Percentiles rank a stretch among this genome's conserved stretches.
phyloP scores from a whole-genome alignment of 2,113 vertebrate species.

The Monopterus albus region DNA sequence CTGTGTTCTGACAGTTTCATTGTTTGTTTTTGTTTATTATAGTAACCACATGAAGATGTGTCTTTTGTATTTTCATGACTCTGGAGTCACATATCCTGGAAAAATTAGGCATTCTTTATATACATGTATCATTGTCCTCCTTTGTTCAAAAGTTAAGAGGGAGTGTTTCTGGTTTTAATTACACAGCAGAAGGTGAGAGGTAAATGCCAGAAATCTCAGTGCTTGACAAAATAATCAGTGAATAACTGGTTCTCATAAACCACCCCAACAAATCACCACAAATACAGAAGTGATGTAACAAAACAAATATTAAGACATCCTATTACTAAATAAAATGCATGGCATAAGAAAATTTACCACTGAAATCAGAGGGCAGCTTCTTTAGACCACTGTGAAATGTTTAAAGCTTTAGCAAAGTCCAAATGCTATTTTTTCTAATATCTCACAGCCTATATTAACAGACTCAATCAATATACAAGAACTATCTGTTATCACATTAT shows the following conservation, averaged over 20 bases:
- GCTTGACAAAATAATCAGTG: conserved; percentile 34
- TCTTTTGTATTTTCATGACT: conserved; percentile 11
- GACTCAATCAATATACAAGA: too few species aligned
- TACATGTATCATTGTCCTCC: conserved; percentile 4
- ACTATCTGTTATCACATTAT: neutral
- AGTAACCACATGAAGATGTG: neutral
- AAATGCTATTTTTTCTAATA: neutral
- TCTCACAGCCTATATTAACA: too few species aligned
- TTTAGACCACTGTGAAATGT: neutral
- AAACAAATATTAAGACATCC: neutral
- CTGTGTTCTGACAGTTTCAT: neutral
- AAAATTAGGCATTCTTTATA: neutral
- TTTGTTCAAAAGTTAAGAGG: conserved; percentile 29
- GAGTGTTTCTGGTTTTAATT: conserved; percentile 34
- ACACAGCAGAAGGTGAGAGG: conserved; percentile 48
- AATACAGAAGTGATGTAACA: conserved; percentile 4
- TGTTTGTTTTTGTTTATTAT: conserved; percentile 13
- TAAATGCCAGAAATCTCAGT: conserved; percentile 42
- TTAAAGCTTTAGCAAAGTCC: neutral
- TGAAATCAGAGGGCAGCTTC: neutral
- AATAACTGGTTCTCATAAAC: conserved; percentile 19
- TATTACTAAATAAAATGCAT: neutral
- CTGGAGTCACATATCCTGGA: neutral
- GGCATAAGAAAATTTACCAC: neutral
- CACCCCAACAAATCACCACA: neutral